A percentile compares a stretch with the other conserved stretches of the same genome.
Evolutionary conservation across 2,113 vertebrate species (phyloP).

Genomic region (Vicugna pacos): DNA sequence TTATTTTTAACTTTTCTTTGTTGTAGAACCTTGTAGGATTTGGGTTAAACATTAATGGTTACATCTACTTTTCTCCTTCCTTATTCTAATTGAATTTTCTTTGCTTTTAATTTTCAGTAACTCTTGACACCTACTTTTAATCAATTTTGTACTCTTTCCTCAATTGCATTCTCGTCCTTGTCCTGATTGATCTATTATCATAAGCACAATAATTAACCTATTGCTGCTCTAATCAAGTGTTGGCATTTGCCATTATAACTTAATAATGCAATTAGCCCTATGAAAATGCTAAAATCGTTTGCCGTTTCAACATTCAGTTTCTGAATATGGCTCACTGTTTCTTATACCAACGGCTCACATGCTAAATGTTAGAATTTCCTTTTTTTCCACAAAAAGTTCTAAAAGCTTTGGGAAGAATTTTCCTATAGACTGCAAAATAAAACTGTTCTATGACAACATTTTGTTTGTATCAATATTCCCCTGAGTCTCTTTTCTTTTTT

Average conservation of each 20-base stretch:
- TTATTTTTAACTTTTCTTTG: neutral
- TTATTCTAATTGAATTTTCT: constrained; percentile 52
- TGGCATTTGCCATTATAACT: constrained; percentile 50
- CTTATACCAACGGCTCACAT: neutral
- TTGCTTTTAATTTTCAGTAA: constrained; percentile 63
- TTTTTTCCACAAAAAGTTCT: neutral
- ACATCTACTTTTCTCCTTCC: constrained; percentile 21
- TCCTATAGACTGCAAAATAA: neutral
- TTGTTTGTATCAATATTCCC: neutral
- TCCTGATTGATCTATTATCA: constrained; percentile 62
- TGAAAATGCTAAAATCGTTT: constrained; percentile 48
- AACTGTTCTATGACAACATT: neutral
- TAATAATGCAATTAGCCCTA: constrained; percentile 54
- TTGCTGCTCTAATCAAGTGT: constrained; percentile 64
- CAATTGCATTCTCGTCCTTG: constrained; percentile 56
- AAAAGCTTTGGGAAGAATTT: neutral
- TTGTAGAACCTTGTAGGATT: neutral
- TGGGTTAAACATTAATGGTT: neutral
- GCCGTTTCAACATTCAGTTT: constrained; percentile 24
- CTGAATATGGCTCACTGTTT: neutral
- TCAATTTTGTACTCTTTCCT: constrained; percentile 59
- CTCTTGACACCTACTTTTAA: constrained; percentile 45
- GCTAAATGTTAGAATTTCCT: neutral
- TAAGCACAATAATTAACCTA: constrained; percentile 70
- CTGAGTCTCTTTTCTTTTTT: neutral